Percentiles rank a stretch among this genome's conserved stretches.
Evolutionary conservation across 92 coral and sea anemone species (phyloP).

Genomic region (Zoanthus gigantus): DNA sequence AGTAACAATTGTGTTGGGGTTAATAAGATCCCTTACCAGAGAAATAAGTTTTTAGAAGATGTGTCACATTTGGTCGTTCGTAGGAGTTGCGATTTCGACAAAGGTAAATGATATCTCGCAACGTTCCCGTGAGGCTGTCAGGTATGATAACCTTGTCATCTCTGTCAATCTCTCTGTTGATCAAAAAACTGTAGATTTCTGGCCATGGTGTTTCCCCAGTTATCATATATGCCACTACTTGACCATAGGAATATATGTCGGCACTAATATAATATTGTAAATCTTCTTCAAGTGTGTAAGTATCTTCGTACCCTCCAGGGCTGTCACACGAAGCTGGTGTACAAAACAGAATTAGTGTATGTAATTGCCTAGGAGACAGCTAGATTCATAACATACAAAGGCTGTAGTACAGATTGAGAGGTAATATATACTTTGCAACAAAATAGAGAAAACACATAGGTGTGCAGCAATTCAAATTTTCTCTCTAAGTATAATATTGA

Average conservation of each 20-base stretch:
- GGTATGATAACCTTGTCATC: constrained; percentile 72
- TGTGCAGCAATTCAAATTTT: too few relatives aligned
- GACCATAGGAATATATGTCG: constrained; percentile 93
- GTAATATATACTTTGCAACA: neutral
- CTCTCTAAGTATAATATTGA: too few relatives aligned
- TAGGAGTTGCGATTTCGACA: constrained; percentile 68
- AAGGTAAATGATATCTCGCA: constrained; percentile 59
- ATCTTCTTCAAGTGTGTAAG: constrained; percentile 7
- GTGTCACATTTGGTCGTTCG: constrained; percentile 72
- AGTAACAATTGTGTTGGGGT: too few relatives aligned
- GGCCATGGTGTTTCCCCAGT: constrained; percentile 89
- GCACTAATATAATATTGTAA: constrained; percentile 69
- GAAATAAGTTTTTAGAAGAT: constrained; percentile 66
- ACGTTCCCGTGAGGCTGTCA: constrained; percentile 69
- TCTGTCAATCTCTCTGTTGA: constrained; percentile 47
- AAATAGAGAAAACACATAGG: too few relatives aligned
- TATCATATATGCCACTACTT: constrained; percentile 84
- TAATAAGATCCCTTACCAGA: constrained; percentile 60
- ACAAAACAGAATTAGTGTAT: too few relatives aligned
- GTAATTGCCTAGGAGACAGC: too few relatives aligned
- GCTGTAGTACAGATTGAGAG: neutral
- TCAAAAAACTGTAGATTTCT: constrained; percentile 69
- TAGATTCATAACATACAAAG: too few relatives aligned
- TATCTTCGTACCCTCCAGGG: constrained; percentile 24
- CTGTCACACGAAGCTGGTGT: constrained; percentile 8